Conservation (phyloP, 2,113 vertebrate genomes). For the Solea senegalensis region DNA sequence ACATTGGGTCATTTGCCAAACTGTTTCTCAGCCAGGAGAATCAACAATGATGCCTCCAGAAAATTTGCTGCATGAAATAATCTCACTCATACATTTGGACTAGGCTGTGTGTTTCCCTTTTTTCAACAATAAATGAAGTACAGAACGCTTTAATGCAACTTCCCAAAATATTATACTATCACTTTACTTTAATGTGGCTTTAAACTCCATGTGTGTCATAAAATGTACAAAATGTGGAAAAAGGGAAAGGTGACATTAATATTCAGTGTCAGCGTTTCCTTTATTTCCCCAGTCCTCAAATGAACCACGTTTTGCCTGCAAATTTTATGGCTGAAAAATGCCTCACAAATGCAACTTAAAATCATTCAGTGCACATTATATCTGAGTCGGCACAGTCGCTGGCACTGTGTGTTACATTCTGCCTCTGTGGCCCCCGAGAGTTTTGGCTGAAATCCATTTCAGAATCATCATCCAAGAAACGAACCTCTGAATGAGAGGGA, state of each 20-base stretch:
- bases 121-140: not conserved
- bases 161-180: not conserved
- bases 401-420: constrained; percentile 59
- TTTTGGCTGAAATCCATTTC: constrained; percentile 69
- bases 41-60: too few relatives aligned
- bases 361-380: constrained; percentile 54
- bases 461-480: constrained; percentile 72
- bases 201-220: not conserved
- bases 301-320: constrained; percentile 47
- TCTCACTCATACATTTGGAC: not conserved
- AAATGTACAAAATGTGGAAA: constrained; percentile 30
- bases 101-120: too few relatives aligned
- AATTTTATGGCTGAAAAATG: constrained; percentile 38
- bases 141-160: not conserved
- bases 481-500: constrained; percentile 55
- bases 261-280: constrained; percentile 27
- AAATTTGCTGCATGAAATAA: too few relatives aligned
- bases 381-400: constrained; percentile 70
- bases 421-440: constrained; percentile 57
- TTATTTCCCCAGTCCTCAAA: constrained; percentile 19
- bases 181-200: not conserved
- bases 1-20: not conserved
- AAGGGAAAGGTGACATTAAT: constrained; percentile 17
- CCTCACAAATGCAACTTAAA: constrained; percentile 36
- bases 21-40: too few relatives aligned